Evolutionary conservation across 53 echinoderm and acorn worm genomes (phyloP).

Genomic region (Glandiceps talaboti): DNA sequence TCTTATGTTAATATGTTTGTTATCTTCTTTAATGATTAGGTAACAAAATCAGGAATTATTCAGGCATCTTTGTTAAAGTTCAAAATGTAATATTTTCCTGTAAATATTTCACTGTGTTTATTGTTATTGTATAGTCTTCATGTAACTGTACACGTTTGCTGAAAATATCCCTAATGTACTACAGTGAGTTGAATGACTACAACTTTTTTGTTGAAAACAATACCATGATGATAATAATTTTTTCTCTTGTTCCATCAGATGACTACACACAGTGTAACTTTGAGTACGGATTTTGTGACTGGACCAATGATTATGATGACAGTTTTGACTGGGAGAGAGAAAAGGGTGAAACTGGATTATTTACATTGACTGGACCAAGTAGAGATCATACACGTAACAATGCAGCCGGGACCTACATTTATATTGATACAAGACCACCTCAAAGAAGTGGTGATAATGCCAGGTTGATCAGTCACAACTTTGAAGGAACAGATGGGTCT

Average conservation of each 20-base stretch:
- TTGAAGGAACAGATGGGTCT: slow-evolving; percentile 26
- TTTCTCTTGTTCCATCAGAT: not conserved
- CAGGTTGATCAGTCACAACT: slow-evolving; percentile 35
- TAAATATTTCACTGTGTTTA: too few relatives aligned
- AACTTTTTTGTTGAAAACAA: too few relatives aligned
- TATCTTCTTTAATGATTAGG: too few relatives aligned
- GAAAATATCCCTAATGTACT: too few relatives aligned
- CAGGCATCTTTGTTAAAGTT: too few relatives aligned
- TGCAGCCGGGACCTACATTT: slow-evolving; percentile 29
- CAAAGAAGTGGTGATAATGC: slow-evolving; percentile 17
- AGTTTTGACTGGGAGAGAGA: slow-evolving; percentile 56
- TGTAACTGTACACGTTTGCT: too few relatives aligned
- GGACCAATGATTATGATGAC: slow-evolving; percentile 61
- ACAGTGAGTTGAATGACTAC: too few relatives aligned
- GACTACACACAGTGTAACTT: slow-evolving; percentile 51
- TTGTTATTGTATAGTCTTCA: too few relatives aligned
- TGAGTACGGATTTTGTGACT: slow-evolving; percentile 52
- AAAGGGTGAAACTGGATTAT: slow-evolving; percentile 22
- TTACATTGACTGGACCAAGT: slow-evolving; percentile 8
- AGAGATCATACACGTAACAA: slow-evolving; percentile 8
- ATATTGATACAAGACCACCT: slow-evolving; percentile 19
- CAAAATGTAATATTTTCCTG: too few relatives aligned
- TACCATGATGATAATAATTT: too few relatives aligned
- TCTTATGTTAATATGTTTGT: too few relatives aligned
- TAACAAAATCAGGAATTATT: too few relatives aligned